Base-by-base conservation (phyloP, 2,888 invertebrate genomes). In the Drosophila atroscutellata region DNA sequence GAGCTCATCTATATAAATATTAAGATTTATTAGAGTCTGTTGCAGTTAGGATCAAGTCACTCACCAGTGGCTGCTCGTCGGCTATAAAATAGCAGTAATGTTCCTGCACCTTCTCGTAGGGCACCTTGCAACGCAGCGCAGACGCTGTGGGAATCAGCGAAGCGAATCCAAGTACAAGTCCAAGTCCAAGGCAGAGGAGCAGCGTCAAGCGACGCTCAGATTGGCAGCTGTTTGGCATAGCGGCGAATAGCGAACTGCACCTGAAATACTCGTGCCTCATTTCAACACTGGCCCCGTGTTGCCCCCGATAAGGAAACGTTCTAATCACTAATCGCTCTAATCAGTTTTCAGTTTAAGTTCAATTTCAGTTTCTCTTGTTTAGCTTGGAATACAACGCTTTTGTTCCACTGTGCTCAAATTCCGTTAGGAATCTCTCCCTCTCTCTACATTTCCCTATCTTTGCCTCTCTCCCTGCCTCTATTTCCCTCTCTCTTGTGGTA, bases 51-150 rank as follows among this genome's bases (percentile, higher is more conserved):
- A 1, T n/a, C 2, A 20, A 32, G 20, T 24, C 15, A 72, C 86
- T 88, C 49, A 86, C 86, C 73, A 83, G 56, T 8, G 75, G 81
- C n/a, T 77, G 51, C 24, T 66, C 74, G 37, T 83, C 58, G 11
- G 59, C 74, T 24, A 84, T 36, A 37, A 63, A 74, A 61, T 89
- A 86, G 62, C 86, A 86, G 11, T 89, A 90, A 20, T 86, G 42
- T 6, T 76, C 68, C 51, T 76, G 55, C 51, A 86, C 85, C 81
- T 76, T 76, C 32, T 79, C 84, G 45, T 89, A 86, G 11, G 86
- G 86, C 61, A 78, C 60, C 67, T 63, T 73, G 75, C 86, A 86
- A 7, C 85, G 85, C 62, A 75, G 54, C 0, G 70, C 71, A 6
- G 7, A 7, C 4, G 26, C 54, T 15, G 64, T 8, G 1, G 58